Evolutionary conservation across 92 coral and sea anemone genomes (phyloP), one percentile per base, ranked within the genome.

Genomic region (Hydrozoanthus gracilis): DNA sequence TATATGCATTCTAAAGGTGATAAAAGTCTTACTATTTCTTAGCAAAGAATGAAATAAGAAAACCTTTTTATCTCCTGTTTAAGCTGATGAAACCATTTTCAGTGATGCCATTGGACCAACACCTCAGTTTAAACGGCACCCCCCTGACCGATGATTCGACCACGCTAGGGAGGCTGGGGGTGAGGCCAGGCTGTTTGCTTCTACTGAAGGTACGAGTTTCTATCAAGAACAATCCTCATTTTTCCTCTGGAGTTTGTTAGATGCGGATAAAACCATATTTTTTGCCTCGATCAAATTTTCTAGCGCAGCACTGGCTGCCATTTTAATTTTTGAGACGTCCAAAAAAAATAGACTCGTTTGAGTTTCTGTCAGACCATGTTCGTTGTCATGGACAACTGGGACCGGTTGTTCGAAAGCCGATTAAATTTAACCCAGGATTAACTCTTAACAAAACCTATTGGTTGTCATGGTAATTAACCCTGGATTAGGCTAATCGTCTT

Each of bases 41-140:
- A 45, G 27, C 45, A 20, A 27, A 39, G 9, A 3, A 11, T 56
- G 64, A 16, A 58, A 58, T 58, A 11, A 4, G 15, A 58, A 58
- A 14, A 58, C 15, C 64, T 58, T 35, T 64, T 20, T 64, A 27
- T 10, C 44, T 77, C 20, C n/a, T 44, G 12, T 86, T 87, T 3
- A 80, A 96, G 97, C 82, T 96, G 47, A 95, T 95, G 99, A 95
- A 92, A 94, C 88, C 94, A 12, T 96, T 96, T 52, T 95, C 98
- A 14, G 99, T 93, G 71, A 93, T 96, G 98, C 99, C 99, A 0
- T 87, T 96, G 97, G 99, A 96, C 74, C 99, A 96, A 66, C 99
- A 96, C 78, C 92, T 96, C 20, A 91, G 94, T 76, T 67, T 96
- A 48, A 93, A 93, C 55, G 98, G 99, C 55, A 84, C 77, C 51